phyloP scores from a whole-genome alignment of 53 echinoderm and acorn worm genomes.

The Henricia sp. region DNA sequence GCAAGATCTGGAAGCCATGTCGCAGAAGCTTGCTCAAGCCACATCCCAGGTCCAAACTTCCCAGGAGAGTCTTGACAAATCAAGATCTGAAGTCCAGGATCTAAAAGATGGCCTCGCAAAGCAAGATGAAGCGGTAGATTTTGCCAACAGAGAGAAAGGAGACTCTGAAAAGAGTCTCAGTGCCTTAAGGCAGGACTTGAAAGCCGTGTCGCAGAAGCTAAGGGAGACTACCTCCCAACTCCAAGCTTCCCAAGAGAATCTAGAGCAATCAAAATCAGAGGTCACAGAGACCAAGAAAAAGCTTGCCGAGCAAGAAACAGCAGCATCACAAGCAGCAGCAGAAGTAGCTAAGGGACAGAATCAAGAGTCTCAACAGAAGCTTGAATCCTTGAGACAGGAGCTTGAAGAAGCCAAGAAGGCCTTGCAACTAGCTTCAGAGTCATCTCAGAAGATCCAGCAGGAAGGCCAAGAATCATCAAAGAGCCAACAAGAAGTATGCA shows the following conservation, averaged over 20 bases:
- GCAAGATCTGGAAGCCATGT: constrained; percentile 17
- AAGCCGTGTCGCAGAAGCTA: constrained; percentile 24
- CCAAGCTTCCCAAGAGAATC: constrained; percentile 2
- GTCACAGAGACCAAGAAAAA: constrained; percentile 17
- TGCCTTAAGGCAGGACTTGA: constrained; percentile 52
- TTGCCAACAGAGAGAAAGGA: not conserved
- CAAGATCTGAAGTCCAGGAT: not conserved
- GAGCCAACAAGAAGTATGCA: constrained; percentile 31
- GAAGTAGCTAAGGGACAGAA: too few species aligned
- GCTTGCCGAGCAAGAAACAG: not conserved
- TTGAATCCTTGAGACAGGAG: constrained; percentile 1
- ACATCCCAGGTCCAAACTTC: not conserved
- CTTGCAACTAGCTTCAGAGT: constrained; percentile 4
- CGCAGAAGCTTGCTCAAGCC: constrained; percentile 10
- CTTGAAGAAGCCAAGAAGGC: constrained; percentile 44
- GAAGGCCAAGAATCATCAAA: not conserved
- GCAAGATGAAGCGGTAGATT: not conserved
- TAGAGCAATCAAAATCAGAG: not conserved
- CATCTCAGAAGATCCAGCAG: not conserved
- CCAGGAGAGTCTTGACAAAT: not conserved
- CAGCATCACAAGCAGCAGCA: not conserved
- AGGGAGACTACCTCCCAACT: not conserved
- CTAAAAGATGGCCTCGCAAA: constrained; percentile 37
- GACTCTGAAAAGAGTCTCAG: not conserved
- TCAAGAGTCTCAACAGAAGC: not conserved